phyloP scores from a whole-genome alignment of 2,113 vertebrate species.

The Odontophorus gujanensis region DNA sequence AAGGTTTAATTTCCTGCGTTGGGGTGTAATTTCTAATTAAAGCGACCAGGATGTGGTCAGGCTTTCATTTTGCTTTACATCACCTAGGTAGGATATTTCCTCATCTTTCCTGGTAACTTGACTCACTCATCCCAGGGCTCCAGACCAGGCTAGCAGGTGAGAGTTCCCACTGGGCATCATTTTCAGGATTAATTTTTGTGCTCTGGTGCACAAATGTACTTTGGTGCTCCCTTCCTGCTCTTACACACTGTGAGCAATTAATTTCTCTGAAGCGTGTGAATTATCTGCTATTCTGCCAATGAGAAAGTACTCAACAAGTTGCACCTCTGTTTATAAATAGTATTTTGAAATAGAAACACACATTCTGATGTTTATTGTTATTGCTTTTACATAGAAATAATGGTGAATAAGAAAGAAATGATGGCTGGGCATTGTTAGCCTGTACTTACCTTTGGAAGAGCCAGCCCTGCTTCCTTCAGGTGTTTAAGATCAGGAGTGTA shows the following conservation, averaged over 20 bases:
- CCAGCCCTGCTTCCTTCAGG: not conserved
- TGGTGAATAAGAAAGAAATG: not conserved
- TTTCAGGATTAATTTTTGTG: constrained; percentile 44
- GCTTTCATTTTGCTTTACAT: not conserved
- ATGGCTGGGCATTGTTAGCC: not conserved
- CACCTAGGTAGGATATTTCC: constrained; percentile 37
- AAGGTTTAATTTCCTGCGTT: constrained; percentile 58
- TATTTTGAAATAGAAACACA: not conserved
- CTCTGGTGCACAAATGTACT: not conserved
- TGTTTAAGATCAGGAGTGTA: not conserved
- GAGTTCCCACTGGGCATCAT: constrained; percentile 47
- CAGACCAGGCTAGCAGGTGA: not conserved
- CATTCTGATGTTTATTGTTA: not conserved
- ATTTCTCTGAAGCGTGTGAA: not conserved
- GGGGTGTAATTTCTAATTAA: constrained; percentile 30
- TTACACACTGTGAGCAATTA: constrained; percentile 13
- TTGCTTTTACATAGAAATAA: not conserved
- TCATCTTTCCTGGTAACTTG: not conserved
- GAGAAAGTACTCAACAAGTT: not conserved
- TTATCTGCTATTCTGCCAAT: not conserved
- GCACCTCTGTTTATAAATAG: rapidly evolving
- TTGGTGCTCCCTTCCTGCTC: constrained; percentile 12
- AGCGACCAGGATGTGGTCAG: not conserved
- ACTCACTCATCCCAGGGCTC: not conserved
- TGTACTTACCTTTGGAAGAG: not conserved